A percentile compares a stretch with the other conserved stretches of the same genome.
These are phyloP conservation scores for Paracyclopina nana DNA, from an alignment of 1,140 invertebrate species.

Conservation along the genomic window DNA sequence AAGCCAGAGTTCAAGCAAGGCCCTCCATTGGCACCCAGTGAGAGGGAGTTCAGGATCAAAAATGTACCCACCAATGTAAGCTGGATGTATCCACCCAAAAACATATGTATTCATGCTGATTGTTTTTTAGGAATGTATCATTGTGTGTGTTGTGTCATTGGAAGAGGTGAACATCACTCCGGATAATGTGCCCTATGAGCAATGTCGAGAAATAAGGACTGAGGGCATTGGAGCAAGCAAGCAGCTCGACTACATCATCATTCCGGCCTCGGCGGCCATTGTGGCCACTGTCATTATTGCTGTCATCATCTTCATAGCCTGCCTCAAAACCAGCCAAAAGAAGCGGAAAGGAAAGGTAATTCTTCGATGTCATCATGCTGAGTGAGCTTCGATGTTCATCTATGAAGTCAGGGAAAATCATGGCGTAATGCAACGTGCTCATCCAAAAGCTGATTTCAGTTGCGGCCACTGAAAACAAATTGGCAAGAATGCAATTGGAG, in stretches of 20 bases:
- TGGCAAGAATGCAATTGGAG: conserved; percentile 1
- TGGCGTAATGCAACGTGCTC: too few species aligned
- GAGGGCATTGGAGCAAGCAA: conserved; percentile 40
- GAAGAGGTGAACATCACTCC: conserved; percentile 65
- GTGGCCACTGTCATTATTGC: conserved; percentile 71
- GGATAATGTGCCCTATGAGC: conserved; percentile 57
- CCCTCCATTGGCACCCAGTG: conserved; percentile 59
- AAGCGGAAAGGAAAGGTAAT: conserved; percentile 5
- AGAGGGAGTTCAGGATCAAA: conserved; percentile 73
- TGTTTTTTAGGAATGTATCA: conserved; percentile 54
- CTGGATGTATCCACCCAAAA: conserved; percentile 8
- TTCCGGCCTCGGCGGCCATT: conserved; percentile 74
- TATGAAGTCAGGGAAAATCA: too few species aligned
- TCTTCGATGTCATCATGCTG: not conserved
- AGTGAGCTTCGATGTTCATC: too few species aligned
- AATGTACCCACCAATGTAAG: conserved; percentile 64
- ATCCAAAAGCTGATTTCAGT: too few species aligned
- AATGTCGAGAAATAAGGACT: conserved; percentile 69
- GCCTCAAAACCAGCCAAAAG: conserved; percentile 41
- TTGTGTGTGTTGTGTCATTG: conserved; percentile 70
- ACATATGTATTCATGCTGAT: not conserved
- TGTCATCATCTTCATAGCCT: conserved; percentile 58
- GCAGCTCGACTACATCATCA: conserved; percentile 84
- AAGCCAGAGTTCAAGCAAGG: conserved; percentile 72
- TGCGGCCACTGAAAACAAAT: conserved; percentile 13